phyloP scores from a whole-genome alignment of 1,140 invertebrate species.

The Drosophila kikkawai region DNA sequence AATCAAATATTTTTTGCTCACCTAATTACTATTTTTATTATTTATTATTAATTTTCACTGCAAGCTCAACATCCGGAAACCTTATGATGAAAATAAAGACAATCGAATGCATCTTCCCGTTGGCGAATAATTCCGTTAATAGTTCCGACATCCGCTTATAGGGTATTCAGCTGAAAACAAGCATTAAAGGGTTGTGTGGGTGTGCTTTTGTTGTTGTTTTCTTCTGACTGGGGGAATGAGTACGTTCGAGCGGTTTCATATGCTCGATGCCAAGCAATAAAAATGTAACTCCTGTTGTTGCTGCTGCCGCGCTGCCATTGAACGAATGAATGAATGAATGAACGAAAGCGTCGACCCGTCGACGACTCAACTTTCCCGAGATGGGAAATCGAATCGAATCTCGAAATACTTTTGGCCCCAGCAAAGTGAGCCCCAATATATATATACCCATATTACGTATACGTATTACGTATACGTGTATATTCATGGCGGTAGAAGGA shows the following conservation, averaged over 20 bases:
- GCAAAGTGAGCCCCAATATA: constrained; percentile 60
- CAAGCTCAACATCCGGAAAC: neutral
- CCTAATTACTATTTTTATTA: no score
- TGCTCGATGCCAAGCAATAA: constrained; percentile 81
- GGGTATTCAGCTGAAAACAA: constrained; percentile 31
- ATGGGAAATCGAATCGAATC: constrained; percentile 76
- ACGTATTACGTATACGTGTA: constrained; percentile 17
- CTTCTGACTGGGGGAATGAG: constrained; percentile 20
- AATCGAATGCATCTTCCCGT: neutral
- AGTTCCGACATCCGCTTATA: constrained; percentile 1
- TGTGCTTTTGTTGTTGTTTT: constrained; percentile 1
- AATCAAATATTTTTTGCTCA: no score
- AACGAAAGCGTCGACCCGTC: constrained; percentile 75
- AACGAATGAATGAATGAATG: constrained; percentile 75
- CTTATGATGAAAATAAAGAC: neutral
- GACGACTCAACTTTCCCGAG: constrained; percentile 63
- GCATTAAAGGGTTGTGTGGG: constrained; percentile 49
- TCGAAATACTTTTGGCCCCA: constrained; percentile 51
- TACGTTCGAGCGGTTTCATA: constrained; percentile 66
- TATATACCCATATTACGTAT: constrained; percentile 7
- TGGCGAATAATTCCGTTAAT: neutral
- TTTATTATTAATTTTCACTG: no score
- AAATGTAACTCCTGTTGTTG: constrained; percentile 71
- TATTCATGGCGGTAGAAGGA: neutral
- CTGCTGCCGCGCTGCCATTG: constrained; percentile 46